Evolutionary conservation across 2,888 invertebrate species (phyloP), one percentile per base, ranked within the genome.

Genomic region (Drosophila leonis): DNA sequence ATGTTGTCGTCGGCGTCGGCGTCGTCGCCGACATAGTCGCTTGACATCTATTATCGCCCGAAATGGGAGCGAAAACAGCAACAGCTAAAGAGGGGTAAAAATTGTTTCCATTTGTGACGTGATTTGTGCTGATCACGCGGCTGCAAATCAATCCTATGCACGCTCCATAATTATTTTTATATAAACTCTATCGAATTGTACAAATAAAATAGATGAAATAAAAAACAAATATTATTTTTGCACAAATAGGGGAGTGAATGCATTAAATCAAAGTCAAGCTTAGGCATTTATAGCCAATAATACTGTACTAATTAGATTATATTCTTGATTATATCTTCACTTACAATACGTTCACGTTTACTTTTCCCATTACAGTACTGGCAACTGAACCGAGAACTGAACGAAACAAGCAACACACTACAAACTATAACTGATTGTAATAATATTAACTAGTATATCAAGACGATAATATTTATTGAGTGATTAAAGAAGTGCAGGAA

Each of bases 11-110:
- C 33, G 71, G 56, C 65, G 69, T 27, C 61, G 66, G 35, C 67
- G 65, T 51, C 20, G 42, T 27, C 44, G 46, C 18, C 42, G 39
- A 24, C 51, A 33, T 75, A 52, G 41, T 33, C 52, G 71, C 65
- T 75, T 72, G 55, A 52, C 61, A 79, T 72, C 67, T 83, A 86
- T 88, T 86, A 86, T 88, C 88, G 78, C 70, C 67, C 57, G 51
- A 55, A 80, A 78, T 51, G 80, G 61, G 77, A 75, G 57, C 78
- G 63, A 54, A 65, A 52, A 56, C 61, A 66, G 51, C 46, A 51
- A 31, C 27, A 31, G 20, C 61, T 42, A 61, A 33, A 60, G 41
- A 60, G 54, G 64, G 61, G 49, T 57, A 64, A 59, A 72, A 65
- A 54, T 67, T 83, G 54, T 55, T 60, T 52, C 51, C 56, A 54